A percentile compares a stretch with the other conserved stretches of the same genome.
Evolutionary conservation across 2,113 vertebrate species (phyloP).

Genomic region (Menura novaehollandiae): DNA sequence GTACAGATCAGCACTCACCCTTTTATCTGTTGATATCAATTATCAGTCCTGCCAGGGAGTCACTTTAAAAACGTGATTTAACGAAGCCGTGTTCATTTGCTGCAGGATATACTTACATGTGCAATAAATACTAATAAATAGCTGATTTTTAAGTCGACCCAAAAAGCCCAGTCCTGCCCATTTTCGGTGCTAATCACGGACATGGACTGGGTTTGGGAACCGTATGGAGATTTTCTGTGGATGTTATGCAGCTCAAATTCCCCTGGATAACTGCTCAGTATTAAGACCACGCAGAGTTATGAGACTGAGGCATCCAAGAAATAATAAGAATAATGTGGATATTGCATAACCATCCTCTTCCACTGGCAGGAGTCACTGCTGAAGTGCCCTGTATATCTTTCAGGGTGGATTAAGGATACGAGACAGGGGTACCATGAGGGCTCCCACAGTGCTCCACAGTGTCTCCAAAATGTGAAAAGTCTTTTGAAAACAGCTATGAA

Average conservation of each 20-base stretch:
- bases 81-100: neutral
- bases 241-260: neutral
- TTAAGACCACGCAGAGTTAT: neutral
- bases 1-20: neutral
- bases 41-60: neutral
- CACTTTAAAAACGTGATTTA: neutral
- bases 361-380: constrained; percentile 40
- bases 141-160: neutral
- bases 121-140: neutral
- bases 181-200: neutral
- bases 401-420: constrained; percentile 55
- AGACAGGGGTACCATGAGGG: constrained; percentile 4
- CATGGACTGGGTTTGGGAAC: neutral
- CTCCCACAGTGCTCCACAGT: neutral
- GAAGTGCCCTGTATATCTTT: constrained; percentile 60
- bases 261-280: neutral
- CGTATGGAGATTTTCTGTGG: neutral
- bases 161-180: neutral
- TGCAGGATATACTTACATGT: neutral
- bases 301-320: neutral
- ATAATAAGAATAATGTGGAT: constrained; percentile 37
- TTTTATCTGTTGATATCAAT: neutral
- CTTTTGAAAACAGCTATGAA: neutral
- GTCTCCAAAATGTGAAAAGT: neutral
- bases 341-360: constrained; percentile 25